Evolutionary conservation across 2,797 vertebrate species (phyloP).

Genomic region (Enteromius afrohamiltoni): DNA sequence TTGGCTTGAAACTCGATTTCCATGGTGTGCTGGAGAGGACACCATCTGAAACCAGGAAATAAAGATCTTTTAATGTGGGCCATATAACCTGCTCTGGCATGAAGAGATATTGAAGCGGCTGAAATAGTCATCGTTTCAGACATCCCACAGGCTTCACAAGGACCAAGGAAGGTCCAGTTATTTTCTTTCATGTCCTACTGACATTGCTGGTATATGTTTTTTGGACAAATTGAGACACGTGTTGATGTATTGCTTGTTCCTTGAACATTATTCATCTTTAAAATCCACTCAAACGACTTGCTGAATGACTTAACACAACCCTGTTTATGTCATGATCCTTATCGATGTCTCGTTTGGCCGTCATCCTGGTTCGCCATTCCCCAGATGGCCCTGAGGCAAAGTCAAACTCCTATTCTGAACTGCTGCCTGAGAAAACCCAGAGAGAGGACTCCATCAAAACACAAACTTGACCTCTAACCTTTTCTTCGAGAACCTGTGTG

Average conservation of each 20-base stretch:
- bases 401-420: conserved; percentile 17
- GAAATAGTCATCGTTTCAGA: conserved; percentile 47
- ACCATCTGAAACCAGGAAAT: conserved; percentile 68
- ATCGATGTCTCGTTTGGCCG: conserved; percentile 38
- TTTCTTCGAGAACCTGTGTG: background rate
- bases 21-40: conserved; percentile 78
- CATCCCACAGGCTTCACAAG: conserved; percentile 46
- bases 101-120: conserved; percentile 45
- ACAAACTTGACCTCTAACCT: conserved; percentile 30
- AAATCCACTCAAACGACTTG: conserved; percentile 46
- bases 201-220: conserved; percentile 51
- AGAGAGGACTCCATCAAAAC: conserved; percentile 13
- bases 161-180: conserved; percentile 52
- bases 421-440: conserved; percentile 48
- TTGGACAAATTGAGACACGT: conserved; percentile 60
- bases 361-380: background rate
- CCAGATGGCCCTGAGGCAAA: conserved; percentile 10
- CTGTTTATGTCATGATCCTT: conserved; percentile 39
- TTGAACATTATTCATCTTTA: conserved; percentile 47
- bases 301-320: conserved; percentile 50
- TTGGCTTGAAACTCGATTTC: conserved; percentile 81
- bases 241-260: conserved; percentile 62
- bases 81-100: conserved; percentile 69
- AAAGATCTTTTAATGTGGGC: conserved; percentile 77
- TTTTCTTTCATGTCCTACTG: conserved; percentile 50